These are phyloP conservation scores for Podabrus alpinus DNA, from an alignment of 2,888 invertebrate genomes.

Conservation along the genomic window DNA sequence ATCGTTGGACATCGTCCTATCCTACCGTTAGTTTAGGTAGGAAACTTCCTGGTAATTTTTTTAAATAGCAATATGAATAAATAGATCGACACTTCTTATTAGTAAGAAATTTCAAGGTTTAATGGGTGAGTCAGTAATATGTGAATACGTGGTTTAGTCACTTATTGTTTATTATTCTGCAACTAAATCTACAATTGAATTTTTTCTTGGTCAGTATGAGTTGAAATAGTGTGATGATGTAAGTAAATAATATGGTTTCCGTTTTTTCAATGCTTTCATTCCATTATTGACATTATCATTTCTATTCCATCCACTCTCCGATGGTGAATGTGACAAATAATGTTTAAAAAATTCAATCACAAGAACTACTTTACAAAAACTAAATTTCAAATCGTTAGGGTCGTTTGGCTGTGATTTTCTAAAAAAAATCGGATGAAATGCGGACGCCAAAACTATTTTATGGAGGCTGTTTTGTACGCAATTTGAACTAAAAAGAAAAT, in stretches of 20 bases:
- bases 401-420: neutral
- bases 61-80: neutral
- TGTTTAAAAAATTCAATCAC: neutral
- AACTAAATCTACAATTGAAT: neutral
- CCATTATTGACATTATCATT: neutral
- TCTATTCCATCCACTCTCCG: neutral
- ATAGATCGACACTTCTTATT: neutral
- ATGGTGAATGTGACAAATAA: neutral
- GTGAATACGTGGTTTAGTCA: neutral
- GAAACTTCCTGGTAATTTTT: neutral
- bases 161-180: neutral
- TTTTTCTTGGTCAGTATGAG: neutral
- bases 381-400: neutral
- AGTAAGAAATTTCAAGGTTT: conserved; percentile 1
- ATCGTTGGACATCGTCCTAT: neutral
- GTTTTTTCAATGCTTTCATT: neutral
- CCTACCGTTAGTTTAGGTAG: neutral
- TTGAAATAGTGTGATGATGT: neutral
- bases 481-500: neutral
- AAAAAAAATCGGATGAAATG: neutral
- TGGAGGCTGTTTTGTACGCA: neutral
- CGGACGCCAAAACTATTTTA: neutral
- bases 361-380: neutral
- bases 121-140: conserved; percentile 5
- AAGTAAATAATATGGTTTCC: neutral